Base-by-base conservation (phyloP, 2,888 invertebrate species). In the Hyposoter dolosus region DNA sequence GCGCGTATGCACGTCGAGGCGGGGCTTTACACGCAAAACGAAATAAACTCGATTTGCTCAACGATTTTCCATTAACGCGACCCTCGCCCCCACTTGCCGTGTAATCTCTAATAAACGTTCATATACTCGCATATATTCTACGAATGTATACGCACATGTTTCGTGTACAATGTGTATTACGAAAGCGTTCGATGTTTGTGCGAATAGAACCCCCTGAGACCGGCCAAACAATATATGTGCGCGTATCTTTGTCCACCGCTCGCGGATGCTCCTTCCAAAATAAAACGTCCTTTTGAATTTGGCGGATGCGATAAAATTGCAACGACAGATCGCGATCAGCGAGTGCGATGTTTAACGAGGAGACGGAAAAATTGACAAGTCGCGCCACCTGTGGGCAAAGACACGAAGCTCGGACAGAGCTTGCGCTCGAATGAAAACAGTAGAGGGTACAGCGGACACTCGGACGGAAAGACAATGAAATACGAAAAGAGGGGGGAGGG, bases 11-110 rank as follows among this genome's bases (percentile, higher is more conserved):
- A 9, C 23, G 40, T 10, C 40, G 47, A 23, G 53, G 40, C 15
- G n/a, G 32, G 60, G 23, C 17, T 81, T 47, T 40, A 17, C 35
- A 45, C 12, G 23, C 35, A 28, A 78, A 68, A 69, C 79, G 74
- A 82, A 69, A 82, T 79, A 83, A 76, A 71, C 79, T 56, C 56
- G 71, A 85, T 79, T 79, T 82, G 43, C 63, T 71, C 53, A 82
- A 80, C 71, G 80, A 83, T 83, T 85, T 80, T 82, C 83, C 83
- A 83, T 85, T 83, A 69, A 45, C 66, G 45, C 45, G 43, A 50
- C 0, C 3, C 43, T 56, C 65, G 43, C 60, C 45, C 60, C 15
- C 43, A 23, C 45, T 17, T 28, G n/a, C 15, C 50, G 68, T 74
- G 65, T 71, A 60, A 77, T 77, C 74, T 82, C 82, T 68, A 60